Conservation (phyloP, 1,140 invertebrate genomes). For the Drosophila seguyi region DNA sequence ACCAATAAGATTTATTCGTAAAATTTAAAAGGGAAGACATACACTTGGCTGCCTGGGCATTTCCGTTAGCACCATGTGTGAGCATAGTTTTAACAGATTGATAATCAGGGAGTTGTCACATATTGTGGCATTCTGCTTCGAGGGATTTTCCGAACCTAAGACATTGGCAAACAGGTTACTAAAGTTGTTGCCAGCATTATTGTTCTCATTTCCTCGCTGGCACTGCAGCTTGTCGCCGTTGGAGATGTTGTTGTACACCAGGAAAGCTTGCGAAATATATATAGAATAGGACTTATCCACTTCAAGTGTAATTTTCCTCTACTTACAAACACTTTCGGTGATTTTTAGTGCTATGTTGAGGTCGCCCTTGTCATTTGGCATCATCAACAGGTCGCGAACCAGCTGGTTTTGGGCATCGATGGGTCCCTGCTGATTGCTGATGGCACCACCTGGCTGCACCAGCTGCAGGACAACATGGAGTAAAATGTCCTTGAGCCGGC, state of each 20-base stretch:
- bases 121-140: constrained; percentile 86
- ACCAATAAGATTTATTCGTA: neutral
- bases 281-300: neutral
- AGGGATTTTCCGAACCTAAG: constrained; percentile 87
- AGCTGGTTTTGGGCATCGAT: constrained; percentile 93
- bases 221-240: constrained; percentile 87
- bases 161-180: constrained; percentile 90
- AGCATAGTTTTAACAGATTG: constrained; percentile 89
- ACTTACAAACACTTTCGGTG: constrained; percentile 89
- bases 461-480: constrained; percentile 90
- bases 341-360: constrained; percentile 91
- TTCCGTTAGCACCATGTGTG: constrained; percentile 90
- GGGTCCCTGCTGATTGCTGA: constrained; percentile 90
- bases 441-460: constrained; percentile 89
- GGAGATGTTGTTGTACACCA: constrained; percentile 88
- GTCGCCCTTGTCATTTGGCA: constrained; percentile 90
- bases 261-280: constrained; percentile 76
- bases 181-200: constrained; percentile 85
- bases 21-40: constrained; percentile 9
- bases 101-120: constrained; percentile 90
- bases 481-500: constrained; percentile 89
- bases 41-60: constrained; percentile 85
- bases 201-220: constrained; percentile 85
- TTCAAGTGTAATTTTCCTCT: neutral
- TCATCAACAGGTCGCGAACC: constrained; percentile 88